Conservation (phyloP, 2,113 vertebrate species). For the Microcebus lehilahytsara region DNA sequence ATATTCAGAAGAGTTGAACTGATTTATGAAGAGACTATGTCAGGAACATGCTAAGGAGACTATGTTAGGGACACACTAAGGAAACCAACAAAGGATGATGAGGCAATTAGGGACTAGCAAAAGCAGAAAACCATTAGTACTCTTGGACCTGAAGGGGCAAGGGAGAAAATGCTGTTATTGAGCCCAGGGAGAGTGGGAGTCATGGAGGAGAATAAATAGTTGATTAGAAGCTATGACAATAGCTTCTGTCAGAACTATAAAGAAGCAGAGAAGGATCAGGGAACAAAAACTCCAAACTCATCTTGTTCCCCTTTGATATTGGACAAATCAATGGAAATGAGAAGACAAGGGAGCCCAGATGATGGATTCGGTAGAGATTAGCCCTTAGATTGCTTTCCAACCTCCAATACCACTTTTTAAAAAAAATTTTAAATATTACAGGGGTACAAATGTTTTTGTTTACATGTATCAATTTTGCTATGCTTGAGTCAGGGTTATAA, state of each 20-base stretch:
- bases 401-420: not conserved
- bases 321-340: not conserved
- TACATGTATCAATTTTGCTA: too few species aligned
- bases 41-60: too few species aligned
- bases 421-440: too few species aligned
- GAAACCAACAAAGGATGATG: not conserved
- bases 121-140: not conserved
- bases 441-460: too few species aligned
- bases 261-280: not conserved
- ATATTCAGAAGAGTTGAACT: not conserved
- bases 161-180: not conserved
- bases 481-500: too few species aligned
- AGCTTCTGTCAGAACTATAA: not conserved
- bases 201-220: not conserved
- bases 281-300: not conserved
- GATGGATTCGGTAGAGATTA: not conserved
- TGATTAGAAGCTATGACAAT: not conserved
- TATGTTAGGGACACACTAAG: not conserved
- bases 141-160: not conserved
- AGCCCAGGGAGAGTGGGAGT: not conserved
- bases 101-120: not conserved
- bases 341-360: not conserved
- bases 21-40: not conserved
- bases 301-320: not conserved
- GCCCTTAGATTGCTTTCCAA: not conserved